Conservation (phyloP, 2,888 invertebrate species). For the Galerucella calmariensis region DNA sequence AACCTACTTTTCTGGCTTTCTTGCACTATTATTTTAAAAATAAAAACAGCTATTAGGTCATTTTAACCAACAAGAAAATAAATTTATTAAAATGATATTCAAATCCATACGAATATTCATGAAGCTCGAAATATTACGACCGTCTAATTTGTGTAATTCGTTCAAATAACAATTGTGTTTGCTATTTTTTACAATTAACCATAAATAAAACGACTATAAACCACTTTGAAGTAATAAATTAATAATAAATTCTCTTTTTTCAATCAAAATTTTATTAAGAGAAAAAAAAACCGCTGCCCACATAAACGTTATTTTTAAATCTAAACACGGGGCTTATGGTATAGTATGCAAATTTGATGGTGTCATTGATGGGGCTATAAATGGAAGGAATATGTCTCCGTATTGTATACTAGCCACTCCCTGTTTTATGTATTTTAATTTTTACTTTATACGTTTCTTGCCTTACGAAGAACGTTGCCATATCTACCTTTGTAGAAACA, state of each 20-base stretch:
- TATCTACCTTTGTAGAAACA: neutral
- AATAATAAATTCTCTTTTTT: neutral
- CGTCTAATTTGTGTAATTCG: neutral
- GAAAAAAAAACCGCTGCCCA: neutral
- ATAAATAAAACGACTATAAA: conserved; percentile 2
- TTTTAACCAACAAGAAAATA: neutral
- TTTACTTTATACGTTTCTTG: neutral
- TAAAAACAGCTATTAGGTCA: neutral
- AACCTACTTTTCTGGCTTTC: too few relatives aligned
- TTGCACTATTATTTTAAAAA: too few relatives aligned
- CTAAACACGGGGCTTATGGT: neutral
- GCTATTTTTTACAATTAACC: neutral
- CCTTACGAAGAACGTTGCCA: neutral
- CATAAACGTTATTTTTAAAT: neutral
- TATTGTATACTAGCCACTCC: neutral
- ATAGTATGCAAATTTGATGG: conserved; percentile 11
- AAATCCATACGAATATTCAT: neutral
- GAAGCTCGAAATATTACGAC: neutral
- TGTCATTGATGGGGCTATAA: conserved; percentile 15
- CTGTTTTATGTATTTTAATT: conserved; percentile 7
- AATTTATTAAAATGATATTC: neutral
- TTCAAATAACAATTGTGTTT: neutral
- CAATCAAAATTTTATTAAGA: neutral
- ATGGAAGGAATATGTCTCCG: conserved; percentile 14
- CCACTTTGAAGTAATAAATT: neutral